phyloP scores from a whole-genome alignment of 2,888 invertebrate species.

The Agriopis marginaria region DNA sequence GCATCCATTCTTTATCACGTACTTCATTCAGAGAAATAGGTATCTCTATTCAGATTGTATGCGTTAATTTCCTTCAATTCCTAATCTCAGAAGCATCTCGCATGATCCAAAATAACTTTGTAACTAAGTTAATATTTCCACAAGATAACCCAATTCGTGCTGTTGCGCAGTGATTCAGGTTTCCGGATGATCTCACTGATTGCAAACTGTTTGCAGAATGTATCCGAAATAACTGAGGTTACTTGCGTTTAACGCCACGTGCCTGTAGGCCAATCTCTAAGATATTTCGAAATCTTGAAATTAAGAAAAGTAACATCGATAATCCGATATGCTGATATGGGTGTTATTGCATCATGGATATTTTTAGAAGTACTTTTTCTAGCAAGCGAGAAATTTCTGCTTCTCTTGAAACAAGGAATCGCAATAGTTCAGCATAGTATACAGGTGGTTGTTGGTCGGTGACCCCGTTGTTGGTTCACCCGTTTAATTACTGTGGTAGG shows the following conservation, averaged over 20 bases:
- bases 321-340: too few species aligned
- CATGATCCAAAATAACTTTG: slow-evolving; percentile 23
- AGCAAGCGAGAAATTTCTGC: background rate
- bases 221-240: slow-evolving; percentile 20
- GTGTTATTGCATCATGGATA: too few species aligned
- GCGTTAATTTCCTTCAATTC: slow-evolving; percentile 4
- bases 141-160: slow-evolving; percentile 51
- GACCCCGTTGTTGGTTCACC: too few species aligned
- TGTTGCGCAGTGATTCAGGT: slow-evolving; percentile 38
- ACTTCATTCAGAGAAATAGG: too few species aligned
- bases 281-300: background rate
- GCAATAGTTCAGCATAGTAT: too few species aligned
- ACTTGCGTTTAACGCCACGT: slow-evolving; percentile 18
- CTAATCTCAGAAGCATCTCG: slow-evolving; percentile 12
- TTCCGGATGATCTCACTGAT: slow-evolving; percentile 46
- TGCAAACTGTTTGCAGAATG: slow-evolving; percentile 30
- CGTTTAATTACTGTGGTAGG: too few species aligned
- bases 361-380: too few species aligned
- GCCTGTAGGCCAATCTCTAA: background rate
- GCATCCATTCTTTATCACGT: too few species aligned
- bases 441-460: too few species aligned
- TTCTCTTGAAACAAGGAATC: too few species aligned
- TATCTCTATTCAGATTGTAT: background rate
- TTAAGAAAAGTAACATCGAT: background rate
- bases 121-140: slow-evolving; percentile 44